These are phyloP conservation scores for Bathynomus jamesi DNA, from an alignment of 1,140 invertebrate species.

Conservation along the genomic window DNA sequence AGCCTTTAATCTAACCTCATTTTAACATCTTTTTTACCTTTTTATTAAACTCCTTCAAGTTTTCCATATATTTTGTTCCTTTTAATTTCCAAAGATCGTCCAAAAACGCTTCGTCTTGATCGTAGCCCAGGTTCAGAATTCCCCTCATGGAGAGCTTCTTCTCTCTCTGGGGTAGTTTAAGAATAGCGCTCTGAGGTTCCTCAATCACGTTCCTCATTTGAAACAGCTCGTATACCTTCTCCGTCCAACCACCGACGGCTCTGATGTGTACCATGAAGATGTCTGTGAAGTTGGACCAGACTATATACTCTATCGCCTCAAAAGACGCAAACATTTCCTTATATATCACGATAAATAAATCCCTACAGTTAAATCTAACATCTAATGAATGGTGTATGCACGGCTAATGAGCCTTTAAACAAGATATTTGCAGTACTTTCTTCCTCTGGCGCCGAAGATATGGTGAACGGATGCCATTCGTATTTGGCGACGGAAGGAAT, in stretches of 20 bases:
- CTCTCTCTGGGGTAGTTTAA: not conserved
- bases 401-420: too few species aligned
- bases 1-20: too few species aligned
- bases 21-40: too few species aligned
- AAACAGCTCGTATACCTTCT: conserved; percentile 24
- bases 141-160: not conserved
- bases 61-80: not conserved
- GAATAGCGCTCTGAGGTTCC: not conserved
- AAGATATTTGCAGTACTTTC: conserved; percentile 63
- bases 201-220: not conserved
- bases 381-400: too few species aligned
- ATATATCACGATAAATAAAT: too few species aligned
- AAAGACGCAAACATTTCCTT: too few species aligned
- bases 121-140: conserved; percentile 13
- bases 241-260: conserved; percentile 52
- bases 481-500: conserved; percentile 83
- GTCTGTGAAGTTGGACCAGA: conserved; percentile 57
- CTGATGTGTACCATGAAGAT: conserved; percentile 89
- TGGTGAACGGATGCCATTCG: conserved; percentile 97
- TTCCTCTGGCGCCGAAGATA: conserved; percentile 90
- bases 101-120: not conserved
- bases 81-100: not conserved
- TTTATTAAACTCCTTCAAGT: not conserved
- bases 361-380: too few species aligned
- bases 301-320: too few species aligned